Evolutionary conservation across 2,113 vertebrate genomes (phyloP).

Genomic region (Ploceus nigricollis): DNA sequence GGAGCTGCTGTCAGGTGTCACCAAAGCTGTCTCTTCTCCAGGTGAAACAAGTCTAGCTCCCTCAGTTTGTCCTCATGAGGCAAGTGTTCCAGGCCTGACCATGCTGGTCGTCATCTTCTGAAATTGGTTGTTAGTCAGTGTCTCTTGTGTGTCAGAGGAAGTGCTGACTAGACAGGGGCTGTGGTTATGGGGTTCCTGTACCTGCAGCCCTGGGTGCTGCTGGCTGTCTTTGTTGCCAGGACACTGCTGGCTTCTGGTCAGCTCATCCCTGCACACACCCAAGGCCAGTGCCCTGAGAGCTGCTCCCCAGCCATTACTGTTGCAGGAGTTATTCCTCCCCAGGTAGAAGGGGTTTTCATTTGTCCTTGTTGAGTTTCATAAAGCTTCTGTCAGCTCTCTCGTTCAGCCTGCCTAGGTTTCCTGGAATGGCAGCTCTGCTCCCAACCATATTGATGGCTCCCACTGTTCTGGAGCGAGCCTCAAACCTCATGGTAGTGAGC

Average conservation of each 20-base stretch:
- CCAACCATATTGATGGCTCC: background rate
- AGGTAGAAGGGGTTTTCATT: background rate
- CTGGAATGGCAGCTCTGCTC: background rate
- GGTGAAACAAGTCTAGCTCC: background rate
- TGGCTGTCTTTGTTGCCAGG: background rate
- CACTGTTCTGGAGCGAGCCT: background rate
- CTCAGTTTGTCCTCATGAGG: background rate
- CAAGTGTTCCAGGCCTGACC: background rate
- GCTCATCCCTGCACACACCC: background rate
- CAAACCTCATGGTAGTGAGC: background rate
- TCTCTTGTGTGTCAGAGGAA: background rate
- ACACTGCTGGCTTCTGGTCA: background rate
- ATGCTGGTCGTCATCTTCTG: background rate
- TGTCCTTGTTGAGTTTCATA: background rate
- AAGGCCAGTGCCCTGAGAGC: background rate
- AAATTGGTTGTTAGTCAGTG: background rate
- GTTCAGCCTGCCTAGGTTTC: background rate
- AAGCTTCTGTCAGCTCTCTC: background rate
- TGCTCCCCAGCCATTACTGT: background rate
- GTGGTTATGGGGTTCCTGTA: background rate
- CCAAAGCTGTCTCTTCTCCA: background rate
- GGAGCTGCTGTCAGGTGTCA: background rate
- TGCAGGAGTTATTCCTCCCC: background rate
- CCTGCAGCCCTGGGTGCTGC: accelerated
- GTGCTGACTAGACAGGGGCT: background rate